Percentiles rank a stretch among this genome's conserved stretches.
Conservation (phyloP, 2,888 invertebrate genomes). For the Ectemnius cavifrons region DNA sequence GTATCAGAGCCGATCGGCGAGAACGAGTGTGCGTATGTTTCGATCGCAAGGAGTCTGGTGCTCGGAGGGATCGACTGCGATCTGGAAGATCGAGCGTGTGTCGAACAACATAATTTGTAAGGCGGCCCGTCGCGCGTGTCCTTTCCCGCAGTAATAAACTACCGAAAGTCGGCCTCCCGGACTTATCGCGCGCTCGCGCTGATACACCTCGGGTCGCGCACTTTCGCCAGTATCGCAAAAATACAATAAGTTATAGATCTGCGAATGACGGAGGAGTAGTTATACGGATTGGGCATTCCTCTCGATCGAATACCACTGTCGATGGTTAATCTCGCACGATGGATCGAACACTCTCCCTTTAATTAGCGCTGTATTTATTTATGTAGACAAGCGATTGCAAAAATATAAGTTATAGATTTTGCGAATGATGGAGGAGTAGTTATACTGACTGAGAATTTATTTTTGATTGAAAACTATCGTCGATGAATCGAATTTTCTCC, state of each 20-base stretch:
- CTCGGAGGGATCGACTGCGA: conserved; percentile 9
- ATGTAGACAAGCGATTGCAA: too few species aligned
- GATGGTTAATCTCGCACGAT: too few species aligned
- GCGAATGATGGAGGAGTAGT: too few species aligned
- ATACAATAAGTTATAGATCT: conserved; percentile 61
- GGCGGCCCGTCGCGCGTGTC: conserved; percentile 44
- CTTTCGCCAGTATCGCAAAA: conserved; percentile 58
- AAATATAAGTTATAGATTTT: too few species aligned
- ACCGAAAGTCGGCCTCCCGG: conserved; percentile 55
- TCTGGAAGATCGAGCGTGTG: conserved; percentile 41
- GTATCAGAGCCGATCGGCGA: background rate
- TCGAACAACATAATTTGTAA: conserved; percentile 52
- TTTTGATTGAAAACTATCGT: too few species aligned
- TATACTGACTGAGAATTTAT: too few species aligned
- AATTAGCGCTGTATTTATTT: too few species aligned
- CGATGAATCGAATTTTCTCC: too few species aligned
- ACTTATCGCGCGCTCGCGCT: conserved; percentile 31
- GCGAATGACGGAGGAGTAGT: conserved; percentile 54
- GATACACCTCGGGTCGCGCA: conserved; percentile 41
- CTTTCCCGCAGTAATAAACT: conserved; percentile 53
- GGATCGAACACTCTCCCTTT: too few species aligned
- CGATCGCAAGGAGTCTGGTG: background rate
- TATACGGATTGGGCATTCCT: background rate
- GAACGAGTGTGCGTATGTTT: background rate
- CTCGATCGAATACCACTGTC: too few species aligned